Evolutionary conservation across 2,797 vertebrate genomes (phyloP), one percentile per base, ranked within the genome.

Genomic region (Eulemur coronatus): DNA sequence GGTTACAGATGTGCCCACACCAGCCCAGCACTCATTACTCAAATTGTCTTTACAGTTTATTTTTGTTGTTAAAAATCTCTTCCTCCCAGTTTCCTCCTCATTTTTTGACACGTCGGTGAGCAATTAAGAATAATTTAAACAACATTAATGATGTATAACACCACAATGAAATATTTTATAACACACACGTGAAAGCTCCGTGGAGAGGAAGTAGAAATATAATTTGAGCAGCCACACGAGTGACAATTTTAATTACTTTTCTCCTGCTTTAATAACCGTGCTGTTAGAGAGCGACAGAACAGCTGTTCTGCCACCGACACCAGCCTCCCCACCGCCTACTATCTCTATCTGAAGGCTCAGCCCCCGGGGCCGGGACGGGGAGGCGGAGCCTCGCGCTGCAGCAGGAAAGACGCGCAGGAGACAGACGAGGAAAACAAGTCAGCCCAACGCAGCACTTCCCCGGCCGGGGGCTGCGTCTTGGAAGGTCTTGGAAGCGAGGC

Each of bases 191-290:
- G 80, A 93, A 28, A 2, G 13, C 46, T 61, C 95, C 76, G 8
- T 35, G 89, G 35, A 81, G 97, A 97, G 88, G 26, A 97, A 95
- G 94, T 20, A 43, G 92, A 93, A 91, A 76, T 1, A 4, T 46
- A 87, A 84, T 43, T 24, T 50, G 33, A 88, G 61, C n/a, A 97
- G n/a, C 55, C 82, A 46, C 35, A 78, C 28, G 91, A 98, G 61
- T 48, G 95, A 97, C 52, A 33, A 67, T 84, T 96, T 91, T 70
- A 97, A 97, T 97, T 89, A 93, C 96, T 93, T 65, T 97, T 88
- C 94, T 86, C 63, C 85, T 75, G 57, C 38, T 94, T 79, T 70
- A 93, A 90, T 46, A 93, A 86, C 84, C 4, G 0, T 1, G 8
- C 1, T 94, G 70, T 69, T 88, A 95, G 33, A 41, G 81, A 84